Percentiles rank a stretch among this genome's conserved stretches.
Evolutionary conservation across 1,140 invertebrate genomes (phyloP).

Genomic region (Achroia grisella): DNA sequence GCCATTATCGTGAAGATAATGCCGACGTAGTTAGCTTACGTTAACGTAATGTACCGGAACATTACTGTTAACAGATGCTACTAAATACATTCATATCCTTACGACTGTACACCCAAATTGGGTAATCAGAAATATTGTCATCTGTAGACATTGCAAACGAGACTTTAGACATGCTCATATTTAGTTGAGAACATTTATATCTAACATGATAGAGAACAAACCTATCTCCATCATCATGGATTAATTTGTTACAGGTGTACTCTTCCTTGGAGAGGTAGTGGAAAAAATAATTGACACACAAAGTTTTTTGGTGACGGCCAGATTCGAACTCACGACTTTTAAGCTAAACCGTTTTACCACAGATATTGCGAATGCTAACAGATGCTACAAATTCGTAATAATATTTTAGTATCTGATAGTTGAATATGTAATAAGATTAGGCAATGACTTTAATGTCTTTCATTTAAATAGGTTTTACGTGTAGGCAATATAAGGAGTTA

Average conservation of each 20-base stretch:
- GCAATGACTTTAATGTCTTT: too few relatives aligned
- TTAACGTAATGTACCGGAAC: conserved; percentile 1
- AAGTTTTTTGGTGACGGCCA: too few relatives aligned
- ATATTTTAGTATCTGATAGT: too few relatives aligned
- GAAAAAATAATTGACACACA: too few relatives aligned
- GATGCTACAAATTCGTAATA: not conserved
- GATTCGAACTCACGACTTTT: too few relatives aligned
- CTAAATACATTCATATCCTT: not conserved
- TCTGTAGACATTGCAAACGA: not conserved
- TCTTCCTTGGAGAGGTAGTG: not conserved
- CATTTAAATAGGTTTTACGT: too few relatives aligned
- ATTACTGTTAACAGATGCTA: conserved; percentile 4
- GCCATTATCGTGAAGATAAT: conserved; percentile 34
- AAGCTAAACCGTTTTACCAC: too few relatives aligned
- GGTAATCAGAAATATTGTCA: too few relatives aligned
- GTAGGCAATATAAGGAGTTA: too few relatives aligned
- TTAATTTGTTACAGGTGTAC: not conserved
- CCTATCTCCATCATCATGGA: not conserved
- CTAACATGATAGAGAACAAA: not conserved
- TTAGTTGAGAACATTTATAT: not conserved
- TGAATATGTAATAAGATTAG: too few relatives aligned
- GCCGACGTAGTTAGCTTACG: conserved; percentile 6
- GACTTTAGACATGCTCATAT: not conserved
- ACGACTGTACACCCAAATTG: too few relatives aligned
- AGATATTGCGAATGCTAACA: too few relatives aligned